Evolutionary conservation across 2,113 vertebrate genomes (phyloP), one percentile per base, ranked within the genome.

Genomic region (Ochotona curzoniae): DNA sequence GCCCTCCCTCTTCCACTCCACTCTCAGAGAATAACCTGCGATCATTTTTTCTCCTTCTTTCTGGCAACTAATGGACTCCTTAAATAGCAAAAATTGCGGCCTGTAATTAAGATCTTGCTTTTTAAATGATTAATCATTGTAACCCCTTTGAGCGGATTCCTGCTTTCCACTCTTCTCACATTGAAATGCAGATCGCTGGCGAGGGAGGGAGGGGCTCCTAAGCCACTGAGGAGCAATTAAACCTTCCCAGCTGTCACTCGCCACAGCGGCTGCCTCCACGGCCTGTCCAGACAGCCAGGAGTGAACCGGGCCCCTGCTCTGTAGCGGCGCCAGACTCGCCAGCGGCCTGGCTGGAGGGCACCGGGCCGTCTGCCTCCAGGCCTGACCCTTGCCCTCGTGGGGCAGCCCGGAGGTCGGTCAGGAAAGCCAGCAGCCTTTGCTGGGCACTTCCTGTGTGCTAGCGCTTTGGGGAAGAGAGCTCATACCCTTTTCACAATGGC

Each of bases 71-170:
- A 98, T 98, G 98, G 98, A 98, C 98, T 98, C 98, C 97, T 98
- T 98, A 98, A 98, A 98, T 98, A 98, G 98, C 97, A 98, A 98
- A 98, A 98, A 98, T 98, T 98, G 98, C 97, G 98, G 98, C 98
- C 98, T 98, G 98, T 98, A 98, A 98, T 98, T 98, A 98, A 98
- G 98, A 98, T 98, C 98, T 98, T 98, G 98, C 98, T 98, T 98
- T 98, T 98, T 98, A 98, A 98, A 98, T 98, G 98, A 98, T 98
- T 98, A 98, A 98, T 98, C 98, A 98, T 98, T 98, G 98, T 98
- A 98, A 98, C 97, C 98, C 98, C 98, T 98, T 98, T 97, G 96
- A 98, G 98, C 97, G 94, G 97, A 97, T 98, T 96, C 98, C 98
- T 96, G 97, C 97, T 98, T 98, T 97, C 97, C 97, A 94, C 97